Evolutionary conservation across 2,888 invertebrate genomes (phyloP).

Genomic region (Lapara coniferarum): DNA sequence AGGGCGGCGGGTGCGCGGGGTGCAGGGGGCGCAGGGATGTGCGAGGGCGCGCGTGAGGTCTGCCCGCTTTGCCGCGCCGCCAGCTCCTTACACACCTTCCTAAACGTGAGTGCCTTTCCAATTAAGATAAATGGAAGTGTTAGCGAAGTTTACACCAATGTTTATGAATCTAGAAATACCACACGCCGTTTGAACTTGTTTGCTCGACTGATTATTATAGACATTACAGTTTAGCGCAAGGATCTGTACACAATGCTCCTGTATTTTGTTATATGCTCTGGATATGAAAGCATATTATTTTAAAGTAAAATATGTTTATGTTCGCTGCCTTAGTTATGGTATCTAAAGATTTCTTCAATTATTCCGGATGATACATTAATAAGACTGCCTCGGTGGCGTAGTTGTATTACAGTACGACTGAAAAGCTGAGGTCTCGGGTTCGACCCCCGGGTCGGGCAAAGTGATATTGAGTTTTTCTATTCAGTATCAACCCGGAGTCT

Average conservation of each 20-base stretch:
- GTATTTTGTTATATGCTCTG: not conserved
- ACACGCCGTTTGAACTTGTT: slow-evolving; percentile 19
- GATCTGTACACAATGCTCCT: not conserved
- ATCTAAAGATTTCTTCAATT: not conserved
- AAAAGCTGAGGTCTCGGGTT: too few species aligned
- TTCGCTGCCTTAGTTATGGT: not conserved
- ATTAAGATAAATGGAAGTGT: slow-evolving; percentile 28
- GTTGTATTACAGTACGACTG: too few species aligned
- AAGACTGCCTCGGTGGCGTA: too few species aligned
- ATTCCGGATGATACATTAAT: too few species aligned
- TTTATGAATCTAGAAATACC: slow-evolving; percentile 24
- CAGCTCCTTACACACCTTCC: slow-evolving; percentile 47
- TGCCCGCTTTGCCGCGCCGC: slow-evolving; percentile 54
- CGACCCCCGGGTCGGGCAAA: too few species aligned
- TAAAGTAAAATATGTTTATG: not conserved
- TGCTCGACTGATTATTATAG: slow-evolving; percentile 19
- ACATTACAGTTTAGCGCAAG: slow-evolving; percentile 9
- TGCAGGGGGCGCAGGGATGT: slow-evolving; percentile 21
- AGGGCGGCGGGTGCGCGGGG: not conserved
- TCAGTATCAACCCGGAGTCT: too few species aligned
- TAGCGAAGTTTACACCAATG: slow-evolving; percentile 20
- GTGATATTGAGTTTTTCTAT: too few species aligned
- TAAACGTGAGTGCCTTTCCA: slow-evolving; percentile 29
- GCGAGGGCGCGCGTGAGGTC: slow-evolving; percentile 68
- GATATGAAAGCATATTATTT: not conserved